Base-by-base conservation (phyloP, 2,113 vertebrate genomes). In the Eonycteris spelaea region DNA sequence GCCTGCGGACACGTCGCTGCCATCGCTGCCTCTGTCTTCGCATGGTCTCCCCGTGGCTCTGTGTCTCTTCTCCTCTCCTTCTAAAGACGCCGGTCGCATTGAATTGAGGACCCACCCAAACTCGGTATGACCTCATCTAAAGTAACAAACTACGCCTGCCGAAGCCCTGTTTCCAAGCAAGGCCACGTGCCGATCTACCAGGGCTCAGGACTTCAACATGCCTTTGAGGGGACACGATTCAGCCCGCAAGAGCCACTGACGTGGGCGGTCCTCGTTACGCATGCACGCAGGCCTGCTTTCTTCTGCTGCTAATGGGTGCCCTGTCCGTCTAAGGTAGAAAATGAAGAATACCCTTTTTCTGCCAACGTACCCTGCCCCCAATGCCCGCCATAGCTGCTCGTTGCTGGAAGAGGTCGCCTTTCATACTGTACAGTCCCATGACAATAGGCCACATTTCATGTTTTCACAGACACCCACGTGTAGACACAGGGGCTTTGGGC, bases 21-120 rank as follows among this genome's bases (percentile, higher is more conserved):
- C 26, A 5, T 22, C 70, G 28, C 35, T 6, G 33, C 43, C 38
- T 35, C 83, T 24, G 18, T 21, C 51, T 2, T 33, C 78, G 13
- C 1, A 0, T 2, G 40, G 14, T 48, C 48, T 0, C 57, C 73
- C 26, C 3, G 7, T 1, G 33, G 8, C 15, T 22, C 68, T 63
- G 43, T 2, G 0, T 30, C 43, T 19, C 4, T n/a, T n/a, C n/a
- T n/a, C n/a, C 55, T 59, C 19, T 35, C 61, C 35, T 77, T 10
- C 21, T 7, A 75, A 63, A 8, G 10, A 16, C 78, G n/a, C 21
- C 4, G 7, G 18, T 40, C 26, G 9, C 13, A 22, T 3, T 11
- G 59, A 59, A 59, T 12, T 13, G 38, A 38, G 43, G 43, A 30
- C 5, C 55, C 26, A 7, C 57, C 6, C 6, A 22, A 7, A 11